These are phyloP conservation scores for Frankliniella intonsa DNA, from an alignment of 2,888 invertebrate species.

Conservation along the genomic window DNA sequence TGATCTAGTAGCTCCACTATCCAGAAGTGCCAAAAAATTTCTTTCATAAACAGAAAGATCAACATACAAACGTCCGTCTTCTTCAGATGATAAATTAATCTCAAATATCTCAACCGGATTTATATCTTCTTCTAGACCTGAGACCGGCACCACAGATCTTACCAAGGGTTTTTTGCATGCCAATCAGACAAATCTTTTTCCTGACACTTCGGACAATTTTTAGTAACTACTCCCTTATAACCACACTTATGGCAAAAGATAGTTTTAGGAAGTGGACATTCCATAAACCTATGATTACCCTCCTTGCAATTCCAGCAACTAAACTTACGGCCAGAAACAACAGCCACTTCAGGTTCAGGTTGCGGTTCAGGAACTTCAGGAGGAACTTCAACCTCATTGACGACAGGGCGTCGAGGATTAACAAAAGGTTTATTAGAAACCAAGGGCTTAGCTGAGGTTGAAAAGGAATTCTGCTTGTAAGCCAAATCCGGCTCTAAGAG, in stretches of 20 bases:
- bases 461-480: not conserved
- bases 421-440: not conserved
- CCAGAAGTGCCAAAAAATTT: not conserved
- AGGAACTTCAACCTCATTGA: not conserved
- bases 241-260: not conserved
- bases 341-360: not conserved
- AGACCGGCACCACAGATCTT: constrained; percentile 8
- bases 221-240: not conserved
- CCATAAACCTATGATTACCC: not conserved
- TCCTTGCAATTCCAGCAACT: not conserved
- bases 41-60: not conserved
- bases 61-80: constrained; percentile 29
- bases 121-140: not conserved
- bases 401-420: not conserved
- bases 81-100: not conserved
- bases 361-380: not conserved
- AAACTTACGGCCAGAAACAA: not conserved
- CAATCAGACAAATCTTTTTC: no score
- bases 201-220: not conserved
- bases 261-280: not conserved
- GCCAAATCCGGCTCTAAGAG: constrained; percentile 7
- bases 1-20: constrained; percentile 16
- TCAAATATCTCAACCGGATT: constrained; percentile 7
- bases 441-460: not conserved
- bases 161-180: not conserved